Evolutionary conservation across 2,888 invertebrate genomes (phyloP).

Genomic region (Torymus tubicola): DNA sequence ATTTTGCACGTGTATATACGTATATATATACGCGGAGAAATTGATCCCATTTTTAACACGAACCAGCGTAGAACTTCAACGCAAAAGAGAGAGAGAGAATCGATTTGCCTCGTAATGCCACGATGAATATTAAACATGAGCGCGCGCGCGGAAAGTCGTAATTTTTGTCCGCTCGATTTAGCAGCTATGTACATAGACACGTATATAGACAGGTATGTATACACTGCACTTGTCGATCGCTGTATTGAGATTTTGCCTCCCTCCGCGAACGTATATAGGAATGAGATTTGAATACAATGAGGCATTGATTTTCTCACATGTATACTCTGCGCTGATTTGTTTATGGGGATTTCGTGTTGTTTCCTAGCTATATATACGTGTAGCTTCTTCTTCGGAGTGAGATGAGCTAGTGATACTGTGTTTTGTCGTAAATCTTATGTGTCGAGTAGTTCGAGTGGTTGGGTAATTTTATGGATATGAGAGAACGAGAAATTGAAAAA

Average conservation of each 20-base stretch:
- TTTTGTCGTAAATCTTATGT: no score
- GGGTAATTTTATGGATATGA: no score
- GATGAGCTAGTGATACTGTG: no score
- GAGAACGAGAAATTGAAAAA: no score
- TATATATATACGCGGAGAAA: background rate
- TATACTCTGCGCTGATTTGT: background rate
- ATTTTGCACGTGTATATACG: background rate
- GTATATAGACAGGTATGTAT: background rate
- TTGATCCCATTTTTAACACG: constrained; percentile 20
- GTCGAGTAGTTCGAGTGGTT: no score
- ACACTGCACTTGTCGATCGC: constrained; percentile 2
- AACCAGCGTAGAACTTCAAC: no score
- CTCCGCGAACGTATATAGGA: constrained; percentile 6
- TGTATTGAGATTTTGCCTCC: constrained; percentile 33
- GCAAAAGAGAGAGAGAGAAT: constrained; percentile 1
- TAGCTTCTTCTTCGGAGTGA: no score
- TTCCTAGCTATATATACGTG: background rate
- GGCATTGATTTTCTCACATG: constrained; percentile 25
- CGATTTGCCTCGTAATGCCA: background rate
- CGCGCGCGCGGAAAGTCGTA: background rate
- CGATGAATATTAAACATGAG: background rate
- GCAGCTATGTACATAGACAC: no score
- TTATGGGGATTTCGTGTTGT: background rate
- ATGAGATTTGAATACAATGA: constrained; percentile 44
- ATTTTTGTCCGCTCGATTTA: constrained; percentile 4